phyloP scores from a whole-genome alignment of 1,140 invertebrate species.

The Drepana arcuata region DNA sequence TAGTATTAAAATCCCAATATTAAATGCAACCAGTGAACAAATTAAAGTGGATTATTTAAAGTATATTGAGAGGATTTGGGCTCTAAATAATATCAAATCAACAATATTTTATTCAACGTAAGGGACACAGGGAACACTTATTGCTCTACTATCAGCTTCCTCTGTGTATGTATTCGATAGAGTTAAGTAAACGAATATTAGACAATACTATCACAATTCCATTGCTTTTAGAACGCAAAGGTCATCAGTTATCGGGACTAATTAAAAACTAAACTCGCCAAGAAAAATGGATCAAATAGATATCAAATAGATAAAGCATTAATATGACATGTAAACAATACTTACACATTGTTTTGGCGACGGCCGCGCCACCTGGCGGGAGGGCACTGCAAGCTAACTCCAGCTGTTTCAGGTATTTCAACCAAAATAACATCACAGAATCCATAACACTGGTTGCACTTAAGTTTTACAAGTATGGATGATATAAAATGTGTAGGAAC shows the following conservation, averaged over 20 bases:
- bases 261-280: not conserved
- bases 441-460: conserved; percentile 24
- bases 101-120: too few species aligned
- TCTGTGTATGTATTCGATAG: not conserved
- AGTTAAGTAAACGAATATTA: not conserved
- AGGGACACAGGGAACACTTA: too few species aligned
- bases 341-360: conserved; percentile 65
- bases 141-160: not conserved
- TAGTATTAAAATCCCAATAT: too few species aligned
- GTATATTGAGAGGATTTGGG: too few species aligned
- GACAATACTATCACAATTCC: not conserved
- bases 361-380: conserved; percentile 52
- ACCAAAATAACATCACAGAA: conserved; percentile 65
- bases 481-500: not conserved
- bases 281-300: not conserved
- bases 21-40: too few species aligned
- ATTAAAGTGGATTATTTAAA: too few species aligned
- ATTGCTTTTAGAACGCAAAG: not conserved
- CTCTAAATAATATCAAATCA: too few species aligned
- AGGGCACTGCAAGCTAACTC: conserved; percentile 49
- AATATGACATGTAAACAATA: conserved; percentile 32
- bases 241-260: not conserved
- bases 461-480: conserved; percentile 19
- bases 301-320: conserved; percentile 9
- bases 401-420: conserved; percentile 61